Evolutionary conservation across 2,797 vertebrate species (phyloP).

Genomic region (Lophius americanus): DNA sequence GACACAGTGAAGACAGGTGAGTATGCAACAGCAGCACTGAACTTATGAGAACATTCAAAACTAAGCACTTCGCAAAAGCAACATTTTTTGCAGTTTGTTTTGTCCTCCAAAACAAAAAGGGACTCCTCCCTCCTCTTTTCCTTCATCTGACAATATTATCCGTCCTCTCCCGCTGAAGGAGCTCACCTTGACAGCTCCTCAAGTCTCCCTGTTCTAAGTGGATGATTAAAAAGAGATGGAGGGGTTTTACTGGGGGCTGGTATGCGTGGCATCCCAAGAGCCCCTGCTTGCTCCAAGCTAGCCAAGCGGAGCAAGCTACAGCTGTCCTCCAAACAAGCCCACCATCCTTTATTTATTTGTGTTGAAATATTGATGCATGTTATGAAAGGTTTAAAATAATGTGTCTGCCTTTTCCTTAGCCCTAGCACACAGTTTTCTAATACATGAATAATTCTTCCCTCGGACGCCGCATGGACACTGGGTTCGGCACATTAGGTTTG

Average conservation of each 20-base stretch:
- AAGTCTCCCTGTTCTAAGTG: slow-evolving; percentile 98
- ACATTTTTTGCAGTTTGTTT: slow-evolving; percentile 32
- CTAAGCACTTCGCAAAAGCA: slow-evolving; percentile 34
- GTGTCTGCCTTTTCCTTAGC: slow-evolving; percentile 89
- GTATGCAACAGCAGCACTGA: neutral
- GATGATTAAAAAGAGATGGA: slow-evolving; percentile 99
- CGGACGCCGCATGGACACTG: slow-evolving; percentile 87
- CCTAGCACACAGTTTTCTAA: slow-evolving; percentile 93
- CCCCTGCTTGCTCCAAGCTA: slow-evolving; percentile 81
- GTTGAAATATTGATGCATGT: slow-evolving; percentile 99
- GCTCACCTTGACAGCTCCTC: slow-evolving; percentile 95
- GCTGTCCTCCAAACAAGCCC: slow-evolving; percentile 99
- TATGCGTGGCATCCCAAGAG: slow-evolving; percentile 93
- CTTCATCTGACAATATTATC: slow-evolving; percentile 66
- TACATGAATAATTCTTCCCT: slow-evolving; percentile 98
- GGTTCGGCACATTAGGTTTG: slow-evolving; percentile 88
- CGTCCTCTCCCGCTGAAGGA: slow-evolving; percentile 66
- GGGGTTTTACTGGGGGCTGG: slow-evolving; percentile 93
- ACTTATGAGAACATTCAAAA: slow-evolving; percentile 10
- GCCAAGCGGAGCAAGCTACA: slow-evolving; percentile 94
- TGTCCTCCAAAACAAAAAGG: slow-evolving; percentile 47
- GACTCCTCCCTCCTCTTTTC: slow-evolving; percentile 27
- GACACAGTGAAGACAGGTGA: neutral
- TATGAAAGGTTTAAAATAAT: slow-evolving; percentile 99
- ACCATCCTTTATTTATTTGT: slow-evolving; percentile 99